These are phyloP conservation scores for Xerus rutilus DNA, from an alignment of 2,797 vertebrate species.

Conservation along the genomic window DNA sequence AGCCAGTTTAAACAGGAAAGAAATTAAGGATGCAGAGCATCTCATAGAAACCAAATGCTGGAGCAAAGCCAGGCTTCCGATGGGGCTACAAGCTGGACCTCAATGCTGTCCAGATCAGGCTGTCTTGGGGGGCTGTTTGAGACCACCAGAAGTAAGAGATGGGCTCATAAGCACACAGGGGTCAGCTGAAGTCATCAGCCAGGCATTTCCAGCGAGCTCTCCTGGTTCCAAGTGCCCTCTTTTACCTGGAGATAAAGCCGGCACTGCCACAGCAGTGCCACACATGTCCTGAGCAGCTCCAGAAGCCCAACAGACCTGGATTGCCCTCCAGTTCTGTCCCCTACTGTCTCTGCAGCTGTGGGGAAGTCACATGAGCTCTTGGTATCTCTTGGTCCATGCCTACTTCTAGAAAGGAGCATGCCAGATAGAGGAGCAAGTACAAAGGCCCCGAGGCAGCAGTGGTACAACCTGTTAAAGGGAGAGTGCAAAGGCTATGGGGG, in stretches of 20 bases:
- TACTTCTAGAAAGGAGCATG: background rate
- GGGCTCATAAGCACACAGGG: rapidly evolving
- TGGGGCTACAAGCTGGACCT: background rate
- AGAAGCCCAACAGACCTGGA: too few species aligned
- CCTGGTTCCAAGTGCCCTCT: background rate
- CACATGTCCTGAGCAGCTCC: too few species aligned
- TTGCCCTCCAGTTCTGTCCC: background rate
- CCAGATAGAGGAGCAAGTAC: background rate
- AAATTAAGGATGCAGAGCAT: background rate
- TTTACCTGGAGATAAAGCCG: background rate
- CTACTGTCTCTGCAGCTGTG: background rate
- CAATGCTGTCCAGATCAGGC: background rate
- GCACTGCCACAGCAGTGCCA: rapidly evolving
- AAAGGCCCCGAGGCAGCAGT: background rate
- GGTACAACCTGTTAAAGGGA: background rate
- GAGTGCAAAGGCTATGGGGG: too few species aligned
- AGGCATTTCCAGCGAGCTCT: background rate
- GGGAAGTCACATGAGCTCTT: background rate
- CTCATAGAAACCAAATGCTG: background rate
- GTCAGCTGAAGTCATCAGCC: too few species aligned
- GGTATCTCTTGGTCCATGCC: background rate
- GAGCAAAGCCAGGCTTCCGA: background rate
- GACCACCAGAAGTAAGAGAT: background rate
- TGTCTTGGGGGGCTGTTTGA: background rate
- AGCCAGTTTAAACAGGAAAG: background rate